Conservation (phyloP, 1,140 invertebrate species). For the Acyrthosiphon pisum region DNA sequence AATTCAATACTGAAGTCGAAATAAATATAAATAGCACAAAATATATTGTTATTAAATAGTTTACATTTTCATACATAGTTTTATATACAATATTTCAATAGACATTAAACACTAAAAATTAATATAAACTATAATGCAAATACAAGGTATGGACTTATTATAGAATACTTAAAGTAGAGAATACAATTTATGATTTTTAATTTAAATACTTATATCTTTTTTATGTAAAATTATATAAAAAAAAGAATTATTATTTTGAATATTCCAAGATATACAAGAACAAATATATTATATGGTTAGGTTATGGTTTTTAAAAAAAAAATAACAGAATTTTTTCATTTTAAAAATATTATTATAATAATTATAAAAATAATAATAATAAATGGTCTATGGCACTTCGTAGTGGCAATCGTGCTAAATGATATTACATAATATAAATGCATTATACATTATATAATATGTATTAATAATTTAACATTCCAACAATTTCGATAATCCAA, state of each 20-base stretch:
- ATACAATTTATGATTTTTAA: background rate
- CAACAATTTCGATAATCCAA: constrained; percentile 15
- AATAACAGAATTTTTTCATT: background rate
- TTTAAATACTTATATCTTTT: background rate
- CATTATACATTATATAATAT: background rate
- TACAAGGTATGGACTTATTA: background rate
- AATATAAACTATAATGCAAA: background rate
- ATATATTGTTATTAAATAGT: constrained; percentile 18
- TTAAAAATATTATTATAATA: background rate
- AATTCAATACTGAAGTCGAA: background rate
- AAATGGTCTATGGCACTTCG: constrained; percentile 42
- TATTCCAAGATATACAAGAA: background rate
- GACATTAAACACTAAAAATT: background rate
- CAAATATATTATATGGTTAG: background rate
- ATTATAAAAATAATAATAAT: background rate
- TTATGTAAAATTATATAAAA: background rate
- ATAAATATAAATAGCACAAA: constrained; percentile 29
- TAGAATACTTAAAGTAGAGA: background rate
- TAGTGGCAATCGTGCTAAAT: constrained; percentile 39
- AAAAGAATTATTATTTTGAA: background rate
- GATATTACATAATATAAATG: background rate
- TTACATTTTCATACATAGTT: constrained; percentile 31
- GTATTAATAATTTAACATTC: background rate
- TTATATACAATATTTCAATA: constrained; percentile 33
- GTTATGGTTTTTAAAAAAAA: background rate